phyloP scores from a whole-genome alignment of 2,888 invertebrate species.

The Pyrochroa serraticornis region DNA sequence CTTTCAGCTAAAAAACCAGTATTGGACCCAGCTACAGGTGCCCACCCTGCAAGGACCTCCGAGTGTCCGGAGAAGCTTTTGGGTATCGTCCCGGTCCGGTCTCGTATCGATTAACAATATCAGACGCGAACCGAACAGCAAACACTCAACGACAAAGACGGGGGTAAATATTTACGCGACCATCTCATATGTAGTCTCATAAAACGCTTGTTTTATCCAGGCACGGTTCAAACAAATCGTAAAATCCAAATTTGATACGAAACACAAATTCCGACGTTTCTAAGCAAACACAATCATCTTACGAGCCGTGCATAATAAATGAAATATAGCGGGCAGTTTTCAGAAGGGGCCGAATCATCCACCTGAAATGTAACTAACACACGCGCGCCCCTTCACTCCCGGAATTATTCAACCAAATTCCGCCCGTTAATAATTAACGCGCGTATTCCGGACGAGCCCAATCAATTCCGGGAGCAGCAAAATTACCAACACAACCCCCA shows the following conservation, averaged over 20 bases:
- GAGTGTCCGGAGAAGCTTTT: too few relatives aligned
- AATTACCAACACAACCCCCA: constrained; percentile 1
- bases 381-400: constrained; percentile 9
- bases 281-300: constrained; percentile 24
- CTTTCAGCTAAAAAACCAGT: too few relatives aligned
- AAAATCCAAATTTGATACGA: constrained; percentile 28
- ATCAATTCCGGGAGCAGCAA: constrained; percentile 20
- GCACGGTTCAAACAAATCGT: constrained; percentile 27
- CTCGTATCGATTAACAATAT: neutral
- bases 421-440: constrained; percentile 27
- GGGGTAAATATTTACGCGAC: constrained; percentile 25
- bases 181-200: constrained; percentile 21
- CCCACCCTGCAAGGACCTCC: too few relatives aligned
- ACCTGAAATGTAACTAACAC: constrained; percentile 20
- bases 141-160: constrained; percentile 17
- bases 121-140: constrained; percentile 3
- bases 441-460: constrained; percentile 12
- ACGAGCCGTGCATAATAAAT: constrained; percentile 22
- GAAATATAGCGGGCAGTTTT: constrained; percentile 17
- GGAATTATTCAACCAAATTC: constrained; percentile 26
- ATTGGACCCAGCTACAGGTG: too few relatives aligned
- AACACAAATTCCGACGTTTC: constrained; percentile 26
- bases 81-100: too few relatives aligned
- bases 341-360: constrained; percentile 9
- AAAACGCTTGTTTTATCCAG: constrained; percentile 26